Base-by-base conservation (phyloP, 2,113 vertebrate species). In the Dolichotis patagonum region DNA sequence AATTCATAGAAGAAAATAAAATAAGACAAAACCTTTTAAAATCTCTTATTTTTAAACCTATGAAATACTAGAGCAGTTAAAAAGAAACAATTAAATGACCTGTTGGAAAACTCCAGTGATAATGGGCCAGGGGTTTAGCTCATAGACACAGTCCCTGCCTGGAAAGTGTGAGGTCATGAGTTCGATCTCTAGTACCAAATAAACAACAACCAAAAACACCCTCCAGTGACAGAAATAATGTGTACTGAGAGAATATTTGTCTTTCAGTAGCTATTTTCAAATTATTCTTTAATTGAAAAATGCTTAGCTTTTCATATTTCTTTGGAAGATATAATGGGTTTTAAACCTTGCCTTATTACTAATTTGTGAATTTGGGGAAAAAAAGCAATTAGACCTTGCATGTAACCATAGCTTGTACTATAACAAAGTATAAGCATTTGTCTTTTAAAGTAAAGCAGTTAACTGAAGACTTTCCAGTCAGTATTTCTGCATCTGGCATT, bases 261-360 rank as follows among this genome's bases (percentile, higher is more conserved):
- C 91, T 88, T 46, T 71, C 78, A 87, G 19, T 2, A 75, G 24
- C 54, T 83, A 52, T 96, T 94, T 95, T 58, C 10, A 49, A 49
- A 90, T 94, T 83, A 69, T 38, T 56, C 4, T 92, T 92, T 86
- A 94, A 63, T 81, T 14, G 10, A 12, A 65, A 93, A 0, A 62
- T 65, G 22, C 3, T 83, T 7, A 26, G 0, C n/a, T 85, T 96
- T 95, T 98, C 46, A 9, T 26, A 13, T 96, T 97, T 97, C 54
- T 26, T 30, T 75, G 88, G 19, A 41, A 95, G 35, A 38, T 41
- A 71, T 62, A 86, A 88, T 30, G 73, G 24, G 1, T 35, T 62
- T 92, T 49, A 85, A 88, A 78, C 24, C 5, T 58, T 89, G 20
- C 80, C 88, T 97, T 96, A 82, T 67, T 96, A 89, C 54, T 89